A percentile compares a stretch with the other conserved stretches of the same genome.
phyloP scores from a whole-genome alignment of 2,888 invertebrate species.

The Strigamia transsilvanica region DNA sequence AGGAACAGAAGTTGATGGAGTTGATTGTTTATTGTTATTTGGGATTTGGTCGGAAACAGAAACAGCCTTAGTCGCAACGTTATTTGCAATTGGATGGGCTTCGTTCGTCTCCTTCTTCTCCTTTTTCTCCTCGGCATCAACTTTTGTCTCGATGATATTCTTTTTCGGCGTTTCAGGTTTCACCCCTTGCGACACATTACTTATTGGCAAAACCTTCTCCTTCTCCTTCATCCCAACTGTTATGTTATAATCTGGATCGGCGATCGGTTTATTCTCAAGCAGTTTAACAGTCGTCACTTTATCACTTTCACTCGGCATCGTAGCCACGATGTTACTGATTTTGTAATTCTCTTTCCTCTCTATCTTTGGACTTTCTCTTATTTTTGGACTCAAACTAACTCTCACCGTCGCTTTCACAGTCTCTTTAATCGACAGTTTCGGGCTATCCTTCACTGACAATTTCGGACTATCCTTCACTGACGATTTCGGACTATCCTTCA shows the following conservation, averaged over 20 bases:
- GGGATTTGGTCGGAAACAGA: not conserved
- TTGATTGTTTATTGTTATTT: not conserved
- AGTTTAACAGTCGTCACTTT: not conserved
- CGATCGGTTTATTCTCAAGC: not conserved
- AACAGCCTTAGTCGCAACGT: not conserved
- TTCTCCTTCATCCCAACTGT: not conserved
- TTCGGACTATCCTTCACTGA: not conserved
- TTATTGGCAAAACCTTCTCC: too few relatives aligned
- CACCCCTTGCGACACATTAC: not conserved
- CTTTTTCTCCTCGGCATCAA: not conserved
- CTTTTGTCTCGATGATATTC: not conserved
- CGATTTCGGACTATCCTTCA: not conserved
- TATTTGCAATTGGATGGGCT: not conserved
- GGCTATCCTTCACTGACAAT: not conserved
- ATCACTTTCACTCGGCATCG: not conserved
- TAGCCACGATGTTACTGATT: not conserved
- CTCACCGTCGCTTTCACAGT: not conserved
- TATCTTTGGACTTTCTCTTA: not conserved
- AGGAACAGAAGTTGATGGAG: not conserved
- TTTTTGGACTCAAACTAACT: too few relatives aligned
- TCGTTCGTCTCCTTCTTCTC: not conserved
- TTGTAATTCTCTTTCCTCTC: not conserved
- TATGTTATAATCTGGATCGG: not conserved
- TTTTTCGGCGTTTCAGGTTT: not conserved
- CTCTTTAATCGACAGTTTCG: not conserved